Evolutionary conservation across 2,888 invertebrate species (phyloP), one percentile per base, ranked within the genome.

Genomic region (Epistrophe grossulariae): DNA sequence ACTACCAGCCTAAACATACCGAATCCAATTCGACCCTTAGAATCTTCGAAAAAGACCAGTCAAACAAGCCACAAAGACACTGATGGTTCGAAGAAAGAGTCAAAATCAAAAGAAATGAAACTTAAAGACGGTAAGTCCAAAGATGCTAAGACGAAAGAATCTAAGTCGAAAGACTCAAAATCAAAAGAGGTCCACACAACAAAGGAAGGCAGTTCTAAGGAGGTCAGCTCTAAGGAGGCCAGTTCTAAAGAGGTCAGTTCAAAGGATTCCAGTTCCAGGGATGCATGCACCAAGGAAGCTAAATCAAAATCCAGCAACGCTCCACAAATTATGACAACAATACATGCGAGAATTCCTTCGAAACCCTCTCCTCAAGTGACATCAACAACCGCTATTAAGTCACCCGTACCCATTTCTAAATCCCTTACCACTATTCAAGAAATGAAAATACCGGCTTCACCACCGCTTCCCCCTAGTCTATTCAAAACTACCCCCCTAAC

Each of bases 391-490:
- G 31, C 55, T n/a, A 11, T 59, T 0, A 87, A 74, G 74, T 64
- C 74, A 28, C 71, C 74, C 13, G 64, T 68, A 40, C 73, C 73
- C 13, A 78, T 89, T 43, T 88, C 87, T 7, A 91, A 90, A 79
- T 81, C 90, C 0, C 48, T 89, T 5, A 55, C 82, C 11, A 89
- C 72, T 31, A 89, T 90, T 17, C 90, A 90, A 52, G 91, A 91
- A 19, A 77, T 89, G 10, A 90, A 90, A 19, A 59, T 92, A 64
- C 92, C 92, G 1, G 89, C 90, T 0, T 92, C 92, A 3, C 92
- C 92, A 5, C 92, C 92, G 0, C 68, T 93, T 79, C 92, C 92
- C 9, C 92, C 92, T 11, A 93, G 92, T 72, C 88, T 93, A 4
- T 93, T 93, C 62, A 92, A 92, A 68, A 90, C 91, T 7, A 89